Percentiles rank a stretch among this genome's conserved stretches.
Conservation (phyloP, 35 echinoderm and acorn worm species). For the Holothuria glaberrima region DNA sequence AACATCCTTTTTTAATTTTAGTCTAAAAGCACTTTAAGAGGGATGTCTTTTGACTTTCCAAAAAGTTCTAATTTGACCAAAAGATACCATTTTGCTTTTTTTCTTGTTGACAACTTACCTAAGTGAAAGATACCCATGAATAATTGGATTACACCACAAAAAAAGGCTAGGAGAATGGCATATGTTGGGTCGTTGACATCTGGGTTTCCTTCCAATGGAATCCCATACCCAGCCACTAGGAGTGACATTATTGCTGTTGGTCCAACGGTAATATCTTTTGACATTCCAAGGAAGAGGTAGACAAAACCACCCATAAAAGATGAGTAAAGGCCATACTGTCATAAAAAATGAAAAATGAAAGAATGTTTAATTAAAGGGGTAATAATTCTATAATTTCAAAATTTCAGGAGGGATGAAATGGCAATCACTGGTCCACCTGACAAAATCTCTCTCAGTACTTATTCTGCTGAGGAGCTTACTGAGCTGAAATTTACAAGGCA, state of each 20-base stretch:
- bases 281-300: constrained; percentile 86
- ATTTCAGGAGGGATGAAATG: no score
- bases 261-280: constrained; percentile 84
- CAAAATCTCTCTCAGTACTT: no score
- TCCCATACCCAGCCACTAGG: constrained; percentile 78
- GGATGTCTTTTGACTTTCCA: no score
- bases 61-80: no score
- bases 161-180: constrained; percentile 89
- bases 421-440: no score
- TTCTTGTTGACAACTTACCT: constrained; percentile 61
- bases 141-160: constrained; percentile 83
- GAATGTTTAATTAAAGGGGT: no score
- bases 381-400: no score
- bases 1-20: no score
- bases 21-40: no score
- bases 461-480: no score
- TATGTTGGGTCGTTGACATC: constrained; percentile 82
- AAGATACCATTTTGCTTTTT: no score
- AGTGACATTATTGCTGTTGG: constrained; percentile 97
- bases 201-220: constrained; percentile 9
- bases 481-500: no score
- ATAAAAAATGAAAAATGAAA: not conserved
- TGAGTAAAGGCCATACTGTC: constrained; percentile 92
- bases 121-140: constrained; percentile 80
- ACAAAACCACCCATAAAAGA: constrained; percentile 87